Conservation (phyloP, 1,140 invertebrate genomes). For the Chrysoperla carnea region DNA sequence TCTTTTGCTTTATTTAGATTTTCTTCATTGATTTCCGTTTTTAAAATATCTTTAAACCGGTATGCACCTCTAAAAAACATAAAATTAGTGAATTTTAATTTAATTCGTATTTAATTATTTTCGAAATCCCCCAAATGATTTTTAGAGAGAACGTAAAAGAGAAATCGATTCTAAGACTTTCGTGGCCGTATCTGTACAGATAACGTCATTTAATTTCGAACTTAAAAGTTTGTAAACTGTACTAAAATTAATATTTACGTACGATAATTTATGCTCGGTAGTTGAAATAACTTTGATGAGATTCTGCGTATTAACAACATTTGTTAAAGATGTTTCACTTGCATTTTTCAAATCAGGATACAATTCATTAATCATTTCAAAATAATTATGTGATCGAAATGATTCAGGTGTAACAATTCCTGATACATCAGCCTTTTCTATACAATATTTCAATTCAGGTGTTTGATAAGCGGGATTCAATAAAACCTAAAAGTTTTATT, state of each 20-base stretch:
- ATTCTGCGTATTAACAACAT: conserved; percentile 6
- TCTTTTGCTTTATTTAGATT: conserved; percentile 22
- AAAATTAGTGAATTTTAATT: no score
- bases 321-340: conserved; percentile 13
- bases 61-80: conserved; percentile 36
- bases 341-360: conserved; percentile 27
- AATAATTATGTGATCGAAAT: conserved; percentile 55
- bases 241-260: no score
- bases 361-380: conserved; percentile 37
- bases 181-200: no score
- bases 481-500: conserved; percentile 35
- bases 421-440: conserved; percentile 62
- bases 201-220: no score
- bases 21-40: conserved; percentile 15
- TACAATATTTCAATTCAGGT: conserved; percentile 57
- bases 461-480: conserved; percentile 72
- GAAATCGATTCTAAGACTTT: no score
- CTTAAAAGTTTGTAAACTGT: no score
- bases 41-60: conserved; percentile 35
- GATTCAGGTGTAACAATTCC: conserved; percentile 46
- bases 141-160: no score
- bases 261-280: conserved; percentile 37
- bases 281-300: conserved; percentile 22
- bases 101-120: no score
- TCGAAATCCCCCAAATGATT: no score